Evolutionary conservation across 2,888 invertebrate species (phyloP), one percentile per base, ranked within the genome.

Genomic region (Noctua janthe): DNA sequence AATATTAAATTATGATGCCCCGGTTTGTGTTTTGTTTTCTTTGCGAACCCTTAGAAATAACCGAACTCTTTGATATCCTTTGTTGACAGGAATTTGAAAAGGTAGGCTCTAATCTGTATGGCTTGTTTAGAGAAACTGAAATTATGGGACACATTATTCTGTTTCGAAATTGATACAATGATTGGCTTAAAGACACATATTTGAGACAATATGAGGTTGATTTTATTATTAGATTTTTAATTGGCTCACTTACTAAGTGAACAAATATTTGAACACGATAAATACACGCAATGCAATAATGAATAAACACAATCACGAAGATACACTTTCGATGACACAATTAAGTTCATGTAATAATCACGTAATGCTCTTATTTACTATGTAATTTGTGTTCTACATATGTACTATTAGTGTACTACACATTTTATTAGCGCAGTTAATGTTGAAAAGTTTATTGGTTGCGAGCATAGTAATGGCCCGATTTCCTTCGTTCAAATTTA

Each of bases 1-100:
- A 95, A 92, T 92, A 95, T 96, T 96, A 95, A 96, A 96, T 84
- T 92, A 92, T 92, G 92, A 91, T 91, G 91, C 92, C 94, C 94
- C 93, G 88, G 92, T 93, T 95, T 94, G 93, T 93, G 94, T 94
- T 95, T 95, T 95, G 91, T 94, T 94, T 93, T 91, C 84, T 90
- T 91, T 91, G 80, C 73, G 64, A 79, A 77, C 87, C 90, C 89
- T 85, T 92, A 93, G 92, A 88, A 89, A 87, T 88, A 90, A 91
- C 88, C 76, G 59, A 54, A 78, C 73, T 84, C 51, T 87, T 83
- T 89, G 92, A 88, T 89, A 91, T 94, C 94, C 94, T 92, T 90
- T 88, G 82, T 35, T 90, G 92, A 94, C 93, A 91, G 93, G 94
- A 93, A 85, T 87, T 85, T 87, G 81, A 82, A 78, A 81, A 88